phyloP scores from a whole-genome alignment of 2,888 invertebrate genomes.

The Electrophaes corylata region DNA sequence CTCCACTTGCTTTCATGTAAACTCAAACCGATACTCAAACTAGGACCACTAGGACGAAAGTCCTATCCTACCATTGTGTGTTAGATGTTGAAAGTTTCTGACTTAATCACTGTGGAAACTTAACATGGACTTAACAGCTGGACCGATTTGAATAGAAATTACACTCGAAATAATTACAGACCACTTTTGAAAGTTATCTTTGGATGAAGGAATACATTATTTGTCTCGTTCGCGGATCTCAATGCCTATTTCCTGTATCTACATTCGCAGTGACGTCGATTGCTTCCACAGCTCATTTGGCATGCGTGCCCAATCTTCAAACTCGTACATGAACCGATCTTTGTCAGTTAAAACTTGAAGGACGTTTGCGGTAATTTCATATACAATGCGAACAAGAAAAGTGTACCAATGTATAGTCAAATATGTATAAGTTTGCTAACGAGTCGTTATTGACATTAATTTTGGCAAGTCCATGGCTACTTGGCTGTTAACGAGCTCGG shows the following conservation, averaged over 20 bases:
- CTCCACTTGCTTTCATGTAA: too few relatives aligned
- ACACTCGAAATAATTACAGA: slow-evolving; percentile 11
- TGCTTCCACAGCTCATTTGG: slow-evolving; percentile 40
- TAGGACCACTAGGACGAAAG: too few relatives aligned
- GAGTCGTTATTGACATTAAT: slow-evolving; percentile 63
- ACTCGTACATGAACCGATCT: slow-evolving; percentile 36
- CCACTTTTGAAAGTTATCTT: slow-evolving; percentile 18
- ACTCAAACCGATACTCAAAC: too few relatives aligned
- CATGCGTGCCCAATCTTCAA: slow-evolving; percentile 38
- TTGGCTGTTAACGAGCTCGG: slow-evolving; percentile 48
- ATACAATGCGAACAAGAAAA: slow-evolving; percentile 31
- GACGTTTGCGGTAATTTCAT: slow-evolving; percentile 29
- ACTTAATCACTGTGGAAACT: not conserved
- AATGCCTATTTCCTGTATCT: slow-evolving; percentile 36
- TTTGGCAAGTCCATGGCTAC: slow-evolving; percentile 55
- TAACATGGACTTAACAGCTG: too few relatives aligned
- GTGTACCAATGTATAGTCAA: slow-evolving; percentile 29
- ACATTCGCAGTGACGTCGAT: slow-evolving; percentile 36
- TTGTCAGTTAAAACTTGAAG: slow-evolving; percentile 38
- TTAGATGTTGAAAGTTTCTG: not conserved
- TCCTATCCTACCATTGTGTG: not conserved
- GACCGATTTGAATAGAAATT: not conserved
- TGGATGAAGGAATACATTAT: slow-evolving; percentile 28
- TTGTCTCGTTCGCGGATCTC: slow-evolving; percentile 30
- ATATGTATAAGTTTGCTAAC: slow-evolving; percentile 47